Base-by-base conservation (phyloP, 2,888 invertebrate species). In the Xestia ashworthii region DNA sequence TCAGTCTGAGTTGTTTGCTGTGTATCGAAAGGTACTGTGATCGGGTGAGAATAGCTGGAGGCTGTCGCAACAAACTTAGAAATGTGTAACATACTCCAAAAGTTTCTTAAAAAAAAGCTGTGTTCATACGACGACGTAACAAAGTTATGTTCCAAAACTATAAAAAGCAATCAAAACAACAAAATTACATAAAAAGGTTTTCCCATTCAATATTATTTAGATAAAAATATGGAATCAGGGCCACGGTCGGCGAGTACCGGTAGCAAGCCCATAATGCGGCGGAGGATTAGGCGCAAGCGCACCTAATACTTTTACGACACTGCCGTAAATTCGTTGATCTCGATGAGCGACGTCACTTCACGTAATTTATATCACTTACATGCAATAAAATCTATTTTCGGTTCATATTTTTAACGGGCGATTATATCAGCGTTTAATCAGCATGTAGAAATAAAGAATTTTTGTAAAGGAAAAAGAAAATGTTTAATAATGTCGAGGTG, bases 301-400 rank as follows among this genome's bases (percentile, higher is more conserved):
- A 93, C 87, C 93, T 94, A 94, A 95, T 94, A 92, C 95, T 92
- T 96, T 96, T 96, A 95, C 93, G 94, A 95, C 94, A 89, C 84
- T 90, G 92, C 90, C 93, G 93, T 95, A 95, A 95, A 95, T 94
- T 92, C 89, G 91, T 91, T 92, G 91, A 92, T 91, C 92, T 93
- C 93, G 92, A 94, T 94, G 92, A 91, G 88, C 89, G 79, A 91
- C 93, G 91, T 92, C 89, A 90, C 87, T 84, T 80, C 84, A 88
- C 89, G 87, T 92, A 92, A 94, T 94, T 94, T 95, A 94, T 93
- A 91, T 91, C 90, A 89, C 87, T 87, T 87, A 81, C 78, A 78
- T 80, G 90, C 91, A 92, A 90, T 93, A 91, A 93, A 93, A 93
- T 93, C 89, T 91, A 93, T 93, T 92, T 91, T 84, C 66, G 85